Base-by-base conservation (phyloP, 2,888 invertebrate genomes). In the Capitulum mitella region DNA sequence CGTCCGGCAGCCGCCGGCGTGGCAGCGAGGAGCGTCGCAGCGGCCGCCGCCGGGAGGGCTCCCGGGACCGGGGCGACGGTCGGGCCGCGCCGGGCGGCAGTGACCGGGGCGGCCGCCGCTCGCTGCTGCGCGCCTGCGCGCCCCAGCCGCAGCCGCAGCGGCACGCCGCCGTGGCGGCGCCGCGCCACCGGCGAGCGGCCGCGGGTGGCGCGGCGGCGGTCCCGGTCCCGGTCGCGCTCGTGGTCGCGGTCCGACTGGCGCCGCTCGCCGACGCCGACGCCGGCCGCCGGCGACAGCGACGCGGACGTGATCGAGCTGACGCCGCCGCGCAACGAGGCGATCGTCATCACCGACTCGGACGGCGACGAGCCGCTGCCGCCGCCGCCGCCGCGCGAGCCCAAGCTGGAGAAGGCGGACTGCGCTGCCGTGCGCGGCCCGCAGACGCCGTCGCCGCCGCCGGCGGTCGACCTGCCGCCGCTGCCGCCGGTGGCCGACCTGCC, bases 281-380 rank as follows among this genome's bases (percentile, higher is more conserved):
- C 94, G 14, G 93, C 93, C 85, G 89, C 93, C 80, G 81, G 80
- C 14, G 81, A 80, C 75, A 81, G 81, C 78, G 78, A 79, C 76
- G n/a, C n/a, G n/a, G 82, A 82, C 78, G 82, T 82, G 70, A 79
- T 82, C 34, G 80, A 81, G 79, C 79, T 82, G 74, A 91, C 91
- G 26, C 92, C 93, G 16, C 92, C 93, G 78, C 93, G 93, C 0
- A 89, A 91, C 81, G 92, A 93, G 85, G 89, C 94, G 0, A 94
- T 95, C 84, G 91, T 94, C 78, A 87, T 94, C 37, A 93, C 92
- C 82, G 94, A 95, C 85, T 93, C 93, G 84, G 94, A 93, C 80
- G 90, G 83, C 77, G 82, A 82, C 48, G 82, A 79, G 61, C 81
- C 80, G 75, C 78, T 79, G 77, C 78, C 80, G 77, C 80, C 82